phyloP scores from a whole-genome alignment of 1,140 invertebrate genomes.

The Rhagoletis zephyria region DNA sequence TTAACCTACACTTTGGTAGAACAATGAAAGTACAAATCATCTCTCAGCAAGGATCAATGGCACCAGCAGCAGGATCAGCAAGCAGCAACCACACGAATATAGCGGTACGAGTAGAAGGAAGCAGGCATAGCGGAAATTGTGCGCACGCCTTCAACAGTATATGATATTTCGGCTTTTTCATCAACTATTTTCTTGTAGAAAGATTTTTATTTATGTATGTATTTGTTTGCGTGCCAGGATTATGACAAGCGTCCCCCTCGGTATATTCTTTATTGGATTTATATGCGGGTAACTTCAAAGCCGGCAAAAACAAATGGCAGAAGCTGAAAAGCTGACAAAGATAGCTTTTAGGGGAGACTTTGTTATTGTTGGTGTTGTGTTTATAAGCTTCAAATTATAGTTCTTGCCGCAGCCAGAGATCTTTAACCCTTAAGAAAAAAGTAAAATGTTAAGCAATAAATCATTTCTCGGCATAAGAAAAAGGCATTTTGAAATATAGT shows the following conservation, averaged over 20 bases:
- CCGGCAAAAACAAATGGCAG: not conserved
- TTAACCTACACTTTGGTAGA: not conserved
- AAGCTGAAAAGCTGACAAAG: slow-evolving; percentile 21
- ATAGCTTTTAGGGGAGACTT: not conserved
- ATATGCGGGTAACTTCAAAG: slow-evolving; percentile 22
- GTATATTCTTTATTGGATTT: not conserved
- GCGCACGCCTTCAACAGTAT: slow-evolving; percentile 1
- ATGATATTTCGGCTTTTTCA: slow-evolving; percentile 25
- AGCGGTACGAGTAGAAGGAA: slow-evolving; percentile 10
- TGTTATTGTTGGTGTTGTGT: not conserved
- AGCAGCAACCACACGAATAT: not conserved
- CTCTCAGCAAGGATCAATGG: slow-evolving; percentile 11
- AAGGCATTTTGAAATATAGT: too few species aligned
- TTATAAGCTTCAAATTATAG: not conserved
- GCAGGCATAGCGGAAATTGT: slow-evolving; percentile 28
- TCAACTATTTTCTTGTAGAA: not conserved
- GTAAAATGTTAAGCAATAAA: not conserved
- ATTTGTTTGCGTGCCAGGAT: not conserved
- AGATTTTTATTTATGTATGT: not conserved
- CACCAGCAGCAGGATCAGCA: slow-evolving; percentile 31
- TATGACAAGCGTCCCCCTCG: slow-evolving; percentile 45
- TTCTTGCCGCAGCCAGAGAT: not conserved
- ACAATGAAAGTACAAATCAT: slow-evolving; percentile 12
- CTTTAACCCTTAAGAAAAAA: not conserved
- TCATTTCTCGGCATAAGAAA: too few species aligned